Evolutionary conservation across 2,888 invertebrate species (phyloP).

Genomic region (Tetheella fluctuosa): DNA sequence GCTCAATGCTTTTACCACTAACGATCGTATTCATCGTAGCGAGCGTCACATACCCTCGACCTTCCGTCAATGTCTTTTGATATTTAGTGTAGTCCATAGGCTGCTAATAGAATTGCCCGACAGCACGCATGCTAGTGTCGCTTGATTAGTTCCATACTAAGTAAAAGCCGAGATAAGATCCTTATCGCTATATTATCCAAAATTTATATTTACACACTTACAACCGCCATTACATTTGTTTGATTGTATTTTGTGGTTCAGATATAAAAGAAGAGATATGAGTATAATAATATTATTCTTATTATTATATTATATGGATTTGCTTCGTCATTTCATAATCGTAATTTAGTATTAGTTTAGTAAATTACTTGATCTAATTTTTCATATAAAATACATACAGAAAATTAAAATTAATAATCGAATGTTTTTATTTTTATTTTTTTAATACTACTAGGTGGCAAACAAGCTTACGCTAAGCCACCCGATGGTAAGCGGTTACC

Average conservation of each 20-base stretch:
- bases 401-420: no score
- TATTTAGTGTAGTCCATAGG: constrained; percentile 23
- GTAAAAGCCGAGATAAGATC: background rate
- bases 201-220: background rate
- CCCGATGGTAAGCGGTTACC: no score
- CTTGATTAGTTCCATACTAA: background rate
- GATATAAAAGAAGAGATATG: background rate
- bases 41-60: constrained; percentile 13
- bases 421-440: no score
- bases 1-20: background rate
- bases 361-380: no score
- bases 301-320: no score
- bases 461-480: no score
- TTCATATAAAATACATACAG: no score
- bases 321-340: no score
- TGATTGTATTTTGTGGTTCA: background rate
- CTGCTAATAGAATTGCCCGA: constrained; percentile 34
- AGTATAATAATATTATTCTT: no score
- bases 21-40: background rate
- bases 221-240: background rate
- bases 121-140: constrained; percentile 31
- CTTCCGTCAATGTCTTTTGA: constrained; percentile 21
- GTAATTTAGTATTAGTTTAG: no score
- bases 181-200: background rate
- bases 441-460: no score